A percentile compares a stretch with the other conserved stretches of the same genome.
Conservation (phyloP, 2,113 vertebrate species). For the Tupaia tana region DNA sequence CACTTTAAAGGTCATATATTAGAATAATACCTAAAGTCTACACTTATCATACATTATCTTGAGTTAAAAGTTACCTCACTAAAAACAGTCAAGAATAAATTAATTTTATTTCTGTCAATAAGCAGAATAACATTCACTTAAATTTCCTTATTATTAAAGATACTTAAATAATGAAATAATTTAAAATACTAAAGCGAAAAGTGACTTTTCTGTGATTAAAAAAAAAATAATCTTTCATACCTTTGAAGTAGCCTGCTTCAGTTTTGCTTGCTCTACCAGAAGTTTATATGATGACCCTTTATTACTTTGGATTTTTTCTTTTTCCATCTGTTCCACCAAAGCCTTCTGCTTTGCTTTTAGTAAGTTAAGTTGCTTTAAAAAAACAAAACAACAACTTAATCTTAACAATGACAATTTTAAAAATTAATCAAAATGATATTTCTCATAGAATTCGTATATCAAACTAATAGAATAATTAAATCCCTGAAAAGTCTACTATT, state of each 20-base stretch:
- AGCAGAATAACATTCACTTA: background rate
- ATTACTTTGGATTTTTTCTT: constrained; percentile 99
- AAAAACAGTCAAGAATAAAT: background rate
- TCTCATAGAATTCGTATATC: background rate
- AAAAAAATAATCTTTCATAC: constrained; percentile 85
- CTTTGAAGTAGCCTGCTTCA: constrained; percentile 99
- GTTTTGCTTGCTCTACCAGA: constrained; percentile 99
- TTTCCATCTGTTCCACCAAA: constrained; percentile 99
- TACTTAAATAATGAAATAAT: constrained; percentile 52
- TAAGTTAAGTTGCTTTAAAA: constrained; percentile 98
- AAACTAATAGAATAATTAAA: background rate
- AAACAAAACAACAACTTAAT: constrained; percentile 86
- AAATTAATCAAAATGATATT: background rate
- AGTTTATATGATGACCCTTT: constrained; percentile 99
- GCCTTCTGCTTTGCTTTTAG: constrained; percentile 99
- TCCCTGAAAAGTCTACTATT: background rate
- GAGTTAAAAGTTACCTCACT: background rate
- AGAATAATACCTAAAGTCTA: background rate
- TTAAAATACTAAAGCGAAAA: constrained; percentile 62
- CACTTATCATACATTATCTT: background rate
- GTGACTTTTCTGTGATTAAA: constrained; percentile 75
- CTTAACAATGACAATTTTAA: constrained; percentile 48
- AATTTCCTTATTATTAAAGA: background rate
- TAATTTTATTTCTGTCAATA: background rate
- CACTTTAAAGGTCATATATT: background rate